Evolutionary conservation across 2,888 invertebrate genomes (phyloP).

Genomic region (Carcina quercana): DNA sequence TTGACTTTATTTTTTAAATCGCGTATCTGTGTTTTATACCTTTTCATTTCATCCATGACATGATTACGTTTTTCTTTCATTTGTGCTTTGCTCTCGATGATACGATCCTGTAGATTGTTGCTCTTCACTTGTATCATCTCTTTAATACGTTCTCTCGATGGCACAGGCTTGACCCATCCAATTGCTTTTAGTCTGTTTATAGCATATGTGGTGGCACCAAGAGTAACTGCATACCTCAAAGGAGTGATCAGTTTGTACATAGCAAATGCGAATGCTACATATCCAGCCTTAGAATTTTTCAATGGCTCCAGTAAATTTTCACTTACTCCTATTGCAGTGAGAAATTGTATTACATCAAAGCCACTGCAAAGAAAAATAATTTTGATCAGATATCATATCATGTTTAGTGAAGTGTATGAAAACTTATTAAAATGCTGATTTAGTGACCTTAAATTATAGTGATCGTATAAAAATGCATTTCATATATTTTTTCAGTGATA

Average conservation of each 20-base stretch:
- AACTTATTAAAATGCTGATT: too few species aligned
- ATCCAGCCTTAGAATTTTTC: slow-evolving; percentile 87
- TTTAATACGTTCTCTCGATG: slow-evolving; percentile 76
- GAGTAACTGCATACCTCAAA: slow-evolving; percentile 91
- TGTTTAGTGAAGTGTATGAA: too few species aligned
- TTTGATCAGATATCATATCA: too few species aligned
- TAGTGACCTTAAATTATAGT: too few species aligned
- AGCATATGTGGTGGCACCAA: slow-evolving; percentile 91
- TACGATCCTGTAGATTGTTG: slow-evolving; percentile 75
- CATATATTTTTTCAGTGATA: too few species aligned
- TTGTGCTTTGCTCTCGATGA: slow-evolving; percentile 70
- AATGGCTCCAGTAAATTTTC: slow-evolving; percentile 86
- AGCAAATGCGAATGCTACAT: slow-evolving; percentile 91
- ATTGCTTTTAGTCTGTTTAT: slow-evolving; percentile 86
- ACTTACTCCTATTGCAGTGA: slow-evolving; percentile 85
- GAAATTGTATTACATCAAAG: slow-evolving; percentile 86
- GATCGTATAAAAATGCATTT: too few species aligned
- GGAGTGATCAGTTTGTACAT: slow-evolving; percentile 96
- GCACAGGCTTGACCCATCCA: slow-evolving; percentile 90
- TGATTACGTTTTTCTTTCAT: slow-evolving; percentile 55
- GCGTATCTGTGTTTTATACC: slow-evolving; percentile 64
- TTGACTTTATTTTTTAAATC: slow-evolving; percentile 63
- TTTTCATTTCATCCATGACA: slow-evolving; percentile 68
- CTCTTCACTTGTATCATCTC: slow-evolving; percentile 77
- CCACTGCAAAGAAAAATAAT: slow-evolving; percentile 82